Conservation (phyloP, 2,888 invertebrate genomes). For the Enchytraeus crypticus region DNA sequence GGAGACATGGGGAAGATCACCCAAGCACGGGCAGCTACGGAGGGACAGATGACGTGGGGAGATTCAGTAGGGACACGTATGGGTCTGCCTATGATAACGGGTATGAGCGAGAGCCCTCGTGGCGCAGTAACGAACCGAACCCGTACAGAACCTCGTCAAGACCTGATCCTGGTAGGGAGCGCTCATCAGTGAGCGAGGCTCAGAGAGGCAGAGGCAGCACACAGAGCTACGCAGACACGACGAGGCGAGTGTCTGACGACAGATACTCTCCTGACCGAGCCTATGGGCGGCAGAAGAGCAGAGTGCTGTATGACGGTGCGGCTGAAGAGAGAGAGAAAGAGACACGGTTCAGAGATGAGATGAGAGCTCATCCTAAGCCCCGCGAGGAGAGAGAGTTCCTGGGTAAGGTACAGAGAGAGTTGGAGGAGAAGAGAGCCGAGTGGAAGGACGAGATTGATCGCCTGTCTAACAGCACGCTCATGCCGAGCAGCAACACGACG, state of each 20-base stretch:
- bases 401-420: slow-evolving; percentile 25
- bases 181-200: too few relatives aligned
- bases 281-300: neutral
- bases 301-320: neutral
- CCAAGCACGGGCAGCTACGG: neutral
- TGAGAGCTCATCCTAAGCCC: neutral
- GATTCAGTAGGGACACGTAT: neutral
- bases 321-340: neutral
- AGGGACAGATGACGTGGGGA: neutral
- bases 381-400: slow-evolving; percentile 17
- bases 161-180: neutral
- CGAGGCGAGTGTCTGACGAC: neutral
- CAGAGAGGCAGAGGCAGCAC: too few relatives aligned
- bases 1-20: too few relatives aligned
- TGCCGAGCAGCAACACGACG: neutral
- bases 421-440: slow-evolving; percentile 20
- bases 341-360: neutral
- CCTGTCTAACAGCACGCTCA: neutral
- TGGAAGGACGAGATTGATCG: slow-evolving; percentile 24
- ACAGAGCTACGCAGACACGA: too few relatives aligned
- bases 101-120: neutral
- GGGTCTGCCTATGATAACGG: neutral
- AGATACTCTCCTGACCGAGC: neutral
- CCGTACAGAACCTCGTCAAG: neutral
- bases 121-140: neutral